Evolutionary conservation across 1,140 invertebrate genomes (phyloP).

Genomic region (Sminthurinus signatus): DNA sequence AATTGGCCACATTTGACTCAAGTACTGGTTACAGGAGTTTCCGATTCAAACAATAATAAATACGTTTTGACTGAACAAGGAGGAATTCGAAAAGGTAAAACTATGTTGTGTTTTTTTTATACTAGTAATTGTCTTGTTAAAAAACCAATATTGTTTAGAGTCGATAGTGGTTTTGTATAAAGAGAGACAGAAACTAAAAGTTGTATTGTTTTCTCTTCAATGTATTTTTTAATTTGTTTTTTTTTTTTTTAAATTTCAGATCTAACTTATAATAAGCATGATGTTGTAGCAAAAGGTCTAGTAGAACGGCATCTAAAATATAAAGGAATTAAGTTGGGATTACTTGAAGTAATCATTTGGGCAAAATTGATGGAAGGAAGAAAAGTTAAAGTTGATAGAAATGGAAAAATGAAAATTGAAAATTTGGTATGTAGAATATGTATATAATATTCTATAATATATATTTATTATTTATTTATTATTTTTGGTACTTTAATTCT

Average conservation of each 20-base stretch:
- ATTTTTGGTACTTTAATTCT: not conserved
- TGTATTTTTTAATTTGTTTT: no score
- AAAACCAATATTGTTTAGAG: no score
- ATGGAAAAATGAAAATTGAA: slow-evolving; percentile 57
- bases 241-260: not conserved
- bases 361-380: slow-evolving; percentile 63
- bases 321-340: slow-evolving; percentile 62
- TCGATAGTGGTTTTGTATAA: no score
- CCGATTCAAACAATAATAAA: not conserved
- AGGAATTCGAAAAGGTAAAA: slow-evolving; percentile 1
- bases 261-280: not conserved
- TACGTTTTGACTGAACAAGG: no score
- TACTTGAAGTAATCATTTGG: slow-evolving; percentile 63
- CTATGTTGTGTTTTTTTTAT: no score
- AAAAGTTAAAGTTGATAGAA: slow-evolving; percentile 52
- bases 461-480: not conserved
- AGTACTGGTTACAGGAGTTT: slow-evolving; percentile 21
- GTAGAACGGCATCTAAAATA: slow-evolving; percentile 47
- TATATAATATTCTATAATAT: not conserved
- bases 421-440: slow-evolving; percentile 48
- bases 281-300: not conserved
- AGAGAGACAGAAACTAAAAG: no score
- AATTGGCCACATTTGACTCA: slow-evolving; percentile 77
- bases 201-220: no score
- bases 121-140: no score